Evolutionary conservation across 1,140 invertebrate genomes (phyloP), one percentile per base, ranked within the genome.

Genomic region (Drosophila repleta): DNA sequence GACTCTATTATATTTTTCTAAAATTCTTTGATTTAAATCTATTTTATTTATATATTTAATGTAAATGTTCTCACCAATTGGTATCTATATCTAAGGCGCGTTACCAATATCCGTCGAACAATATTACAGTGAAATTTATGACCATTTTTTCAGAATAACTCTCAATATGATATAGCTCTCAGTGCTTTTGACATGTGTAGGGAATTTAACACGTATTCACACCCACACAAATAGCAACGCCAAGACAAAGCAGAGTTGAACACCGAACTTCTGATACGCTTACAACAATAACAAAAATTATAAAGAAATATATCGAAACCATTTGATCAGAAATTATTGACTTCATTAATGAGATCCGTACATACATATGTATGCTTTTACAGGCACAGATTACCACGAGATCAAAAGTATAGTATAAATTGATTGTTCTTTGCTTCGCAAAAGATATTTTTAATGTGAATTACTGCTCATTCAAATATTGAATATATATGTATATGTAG

Each of bases 191-290:
- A 13, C 26, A 0, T 17, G 11, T 52, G 21, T 5, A 61, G 48
- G 56, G 65, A 52, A 65, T 65, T 10, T 13, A 32, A 65, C 51
- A 15, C 10, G 46, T 51, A 29, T 46, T 43, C 21, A 21, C 29
- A 58, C 53, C 53, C 68, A 71, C 68, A 37, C 46, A 66, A 10
- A 20, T 24, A 56, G 11, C 18, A 56, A 13, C n/a, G 11, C 8
- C 15, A 55, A 21, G 17, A 21, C 20, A 24, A 43, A 8, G 37
- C 37, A 41, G 35, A 43, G 39, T 18, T 21, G 15, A 11, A 46
- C 24, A 15, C 41, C 24, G 56, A 32, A 60, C 3, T n/a, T 32
- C 11, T 6, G 5, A 32, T 45, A 46, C 56, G 32, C 43, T 58
- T 20, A 2, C 2, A 0, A 20, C 8, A 0, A 6, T 43, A 24